A percentile compares a stretch with the other conserved stretches of the same genome.
Conservation (phyloP, 2,797 vertebrate genomes). For the Diglossa cyanea region DNA sequence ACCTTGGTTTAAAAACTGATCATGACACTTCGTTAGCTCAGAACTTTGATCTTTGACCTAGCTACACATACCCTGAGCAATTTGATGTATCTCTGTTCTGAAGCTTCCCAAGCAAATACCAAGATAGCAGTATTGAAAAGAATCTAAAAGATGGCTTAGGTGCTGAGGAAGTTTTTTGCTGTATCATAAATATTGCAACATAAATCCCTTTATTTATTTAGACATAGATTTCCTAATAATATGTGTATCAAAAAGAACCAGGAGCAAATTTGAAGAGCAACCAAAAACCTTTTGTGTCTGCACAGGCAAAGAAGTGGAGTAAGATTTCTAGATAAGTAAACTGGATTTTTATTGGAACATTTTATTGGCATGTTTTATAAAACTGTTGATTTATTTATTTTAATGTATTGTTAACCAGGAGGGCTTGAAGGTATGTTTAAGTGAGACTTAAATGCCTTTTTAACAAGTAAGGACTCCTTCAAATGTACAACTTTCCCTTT, state of each 20-base stretch:
- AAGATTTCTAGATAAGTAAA: not conserved
- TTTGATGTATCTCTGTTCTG: not conserved
- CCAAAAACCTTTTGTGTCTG: not conserved
- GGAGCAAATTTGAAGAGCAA: not conserved
- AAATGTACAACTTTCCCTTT: not conserved
- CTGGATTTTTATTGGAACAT: not conserved
- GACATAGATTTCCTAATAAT: not conserved
- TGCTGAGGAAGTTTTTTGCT: not conserved
- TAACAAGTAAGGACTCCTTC: not conserved
- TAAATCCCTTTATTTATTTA: not conserved
- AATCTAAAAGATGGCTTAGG: not conserved
- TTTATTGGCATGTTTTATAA: not conserved
- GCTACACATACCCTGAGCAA: not conserved
- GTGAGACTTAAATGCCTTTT: not conserved
- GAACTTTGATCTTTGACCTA: not conserved
- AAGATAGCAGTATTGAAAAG: not conserved
- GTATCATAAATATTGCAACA: not conserved
- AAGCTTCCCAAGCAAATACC: not conserved
- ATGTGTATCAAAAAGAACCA: not conserved
- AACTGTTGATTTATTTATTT: not conserved
- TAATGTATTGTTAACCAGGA: not conserved
- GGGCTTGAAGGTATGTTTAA: not conserved
- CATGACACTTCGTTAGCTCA: not conserved
- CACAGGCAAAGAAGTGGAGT: not conserved
- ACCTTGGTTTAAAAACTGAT: not conserved